Evolutionary conservation across 2,113 vertebrate genomes (phyloP), one percentile per base, ranked within the genome.

Genomic region (Lampris incognitus): DNA sequence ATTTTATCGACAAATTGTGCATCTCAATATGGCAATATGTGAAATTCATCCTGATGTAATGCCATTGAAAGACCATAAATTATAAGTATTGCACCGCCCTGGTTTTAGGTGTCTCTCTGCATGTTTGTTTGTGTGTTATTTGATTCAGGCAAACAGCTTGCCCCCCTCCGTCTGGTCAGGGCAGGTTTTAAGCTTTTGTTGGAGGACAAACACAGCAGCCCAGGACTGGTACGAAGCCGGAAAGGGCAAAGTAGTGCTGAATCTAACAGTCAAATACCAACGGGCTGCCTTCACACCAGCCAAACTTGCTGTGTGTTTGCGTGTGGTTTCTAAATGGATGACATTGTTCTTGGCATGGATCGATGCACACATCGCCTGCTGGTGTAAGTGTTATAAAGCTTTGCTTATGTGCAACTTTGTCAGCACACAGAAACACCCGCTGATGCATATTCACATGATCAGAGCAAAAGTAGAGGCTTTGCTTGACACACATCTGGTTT

Each of bases 211-310:
- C 36, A 83, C 69, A 74, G 69, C 68, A 6, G 66, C 62, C 52
- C 1, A 3, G 64, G 48, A 8, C 51, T 49, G 85, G 86, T 82
- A 89, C 56, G 83, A 82, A 66, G 81, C 3, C 3, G 9, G 70
- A 70, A 71, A 74, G 74, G 71, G 68, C 77, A 54, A 9, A 5
- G 52, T 38, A 54, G 51, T 84, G 91, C 85, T 81, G 90, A 86
- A 92, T 92, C 71, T 94, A 72, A 78, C 92, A 91, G 78, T 76
- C 86, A 92, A 89, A 92, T 88, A 78, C 59, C 73, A 88, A 3
- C 76, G 40, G 73, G 13, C 41, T 58, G 5, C 69, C 78, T 84
- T 87, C 73, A 77, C 87, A 85, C 76, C 42, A 3, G 36, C 8
- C 46, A 3, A 2, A 0, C 7, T 51, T 11, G 48, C 62, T 50